Conservation (phyloP, 2,113 vertebrate species). For the Nothobranchius furzeri region DNA sequence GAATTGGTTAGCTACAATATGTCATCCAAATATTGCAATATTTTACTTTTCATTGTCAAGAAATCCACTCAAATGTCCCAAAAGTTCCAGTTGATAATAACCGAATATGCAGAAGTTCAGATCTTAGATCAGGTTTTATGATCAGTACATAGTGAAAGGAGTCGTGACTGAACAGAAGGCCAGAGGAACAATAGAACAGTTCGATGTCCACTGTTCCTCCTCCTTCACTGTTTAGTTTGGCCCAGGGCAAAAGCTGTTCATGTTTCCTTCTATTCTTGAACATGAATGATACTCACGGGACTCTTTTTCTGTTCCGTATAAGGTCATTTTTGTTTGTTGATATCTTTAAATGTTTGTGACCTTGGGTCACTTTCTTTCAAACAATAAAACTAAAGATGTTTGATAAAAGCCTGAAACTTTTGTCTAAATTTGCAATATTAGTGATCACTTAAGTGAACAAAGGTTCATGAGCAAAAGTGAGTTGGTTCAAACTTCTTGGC, state of each 20-base stretch:
- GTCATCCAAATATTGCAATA: background rate
- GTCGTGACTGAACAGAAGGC: background rate
- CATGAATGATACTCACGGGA: background rate
- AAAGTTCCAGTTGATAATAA: background rate
- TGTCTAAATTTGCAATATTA: too few species aligned
- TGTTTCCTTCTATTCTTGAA: background rate
- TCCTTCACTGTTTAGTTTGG: background rate
- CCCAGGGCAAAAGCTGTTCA: background rate
- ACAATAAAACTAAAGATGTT: too few species aligned
- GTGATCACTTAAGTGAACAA: too few species aligned
- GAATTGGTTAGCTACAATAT: conserved; percentile 11
- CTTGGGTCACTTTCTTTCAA: too few species aligned
- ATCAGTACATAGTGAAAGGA: background rate
- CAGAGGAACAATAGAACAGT: background rate
- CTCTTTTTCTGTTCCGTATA: background rate
- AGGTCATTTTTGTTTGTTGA: background rate
- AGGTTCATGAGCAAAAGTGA: too few species aligned
- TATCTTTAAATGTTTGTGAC: background rate
- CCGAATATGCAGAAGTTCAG: background rate
- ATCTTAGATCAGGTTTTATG: background rate
- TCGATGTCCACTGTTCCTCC: too few species aligned
- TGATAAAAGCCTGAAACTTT: too few species aligned
- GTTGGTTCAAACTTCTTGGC: too few species aligned
- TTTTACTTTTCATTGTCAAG: conserved; percentile 1
- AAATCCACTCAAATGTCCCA: background rate